Evolutionary conservation across 1,140 invertebrate species (phyloP), one percentile per base, ranked within the genome.

Genomic region (Bemisia tabaci): DNA sequence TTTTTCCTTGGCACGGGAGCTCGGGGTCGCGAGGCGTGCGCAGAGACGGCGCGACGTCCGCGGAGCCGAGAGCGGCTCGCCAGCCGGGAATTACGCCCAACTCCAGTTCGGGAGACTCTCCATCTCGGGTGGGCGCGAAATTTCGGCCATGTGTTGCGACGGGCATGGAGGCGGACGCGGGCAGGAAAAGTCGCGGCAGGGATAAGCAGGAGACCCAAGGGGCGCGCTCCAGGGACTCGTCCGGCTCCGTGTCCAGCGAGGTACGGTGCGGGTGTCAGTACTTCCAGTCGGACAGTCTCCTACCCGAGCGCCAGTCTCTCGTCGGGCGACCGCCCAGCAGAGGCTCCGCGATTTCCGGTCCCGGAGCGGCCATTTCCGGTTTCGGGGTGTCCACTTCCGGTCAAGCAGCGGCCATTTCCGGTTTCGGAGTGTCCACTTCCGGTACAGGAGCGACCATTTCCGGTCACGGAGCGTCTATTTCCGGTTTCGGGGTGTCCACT

Each of bases 241-340:
- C 67, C 2, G 33, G 33, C 17, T 48, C 33, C 5, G 67, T 68
- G 33, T 70, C 69, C 22, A 63, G 79, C 71, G 88, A 91, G 75
- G 89, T 91, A 60, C 85, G 89, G 67, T 91, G 89, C 77, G 89
- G 82, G 68, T 91, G 89, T 80, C 89, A 91, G 80, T 91, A 85
- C 80, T 92, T 85, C 78, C 84, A 88, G 79, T 85, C 84, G 73
- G 86, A 90, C 75, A 88, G 86, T 66, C 76, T 89, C 71, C 78
- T 91, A 69, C 88, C 88, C 62, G 87, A 89, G 77, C 80, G 85
- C 71, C 78, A 82, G 58, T 85, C 85, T 74, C 83, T 84, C 67
- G 77, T 83, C 62, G 82, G 24, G 67, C 33, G 33, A 48, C 33
- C 70, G 2, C 60, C 67, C 22, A 67, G 69, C 26, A 65, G 25